These are phyloP conservation scores for Cheilosia impressa DNA, from an alignment of 2,888 invertebrate species.

Conservation along the genomic window DNA sequence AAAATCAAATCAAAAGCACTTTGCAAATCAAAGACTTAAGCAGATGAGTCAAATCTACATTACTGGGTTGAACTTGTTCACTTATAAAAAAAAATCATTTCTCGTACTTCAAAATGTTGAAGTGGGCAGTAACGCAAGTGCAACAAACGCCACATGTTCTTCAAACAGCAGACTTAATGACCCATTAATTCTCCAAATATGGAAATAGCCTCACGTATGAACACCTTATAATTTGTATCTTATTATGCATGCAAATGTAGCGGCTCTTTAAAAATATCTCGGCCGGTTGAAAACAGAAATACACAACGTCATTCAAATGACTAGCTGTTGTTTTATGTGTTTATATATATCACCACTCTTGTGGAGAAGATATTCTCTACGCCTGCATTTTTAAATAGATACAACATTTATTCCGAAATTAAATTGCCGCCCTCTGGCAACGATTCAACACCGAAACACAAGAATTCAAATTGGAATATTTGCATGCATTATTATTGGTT, in stretches of 20 bases:
- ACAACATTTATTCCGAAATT: background rate
- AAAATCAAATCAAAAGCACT: no score
- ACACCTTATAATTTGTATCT: slow-evolving; percentile 7
- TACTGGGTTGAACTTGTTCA: no score
- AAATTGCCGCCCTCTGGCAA: slow-evolving; percentile 2
- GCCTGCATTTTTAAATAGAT: slow-evolving; percentile 1
- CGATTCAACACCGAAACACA: background rate
- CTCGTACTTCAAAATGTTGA: background rate
- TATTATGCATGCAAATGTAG: slow-evolving; percentile 8
- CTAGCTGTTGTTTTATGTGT: slow-evolving; percentile 4
- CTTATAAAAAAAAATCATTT: no score
- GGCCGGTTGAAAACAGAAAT: background rate
- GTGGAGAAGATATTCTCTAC: slow-evolving; percentile 6
- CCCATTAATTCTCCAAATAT: background rate
- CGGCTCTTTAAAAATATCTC: slow-evolving; percentile 12
- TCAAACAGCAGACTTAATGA: background rate
- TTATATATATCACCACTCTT: background rate
- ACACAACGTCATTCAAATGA: slow-evolving; percentile 7
- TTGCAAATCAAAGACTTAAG: no score
- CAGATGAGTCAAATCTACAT: background rate
- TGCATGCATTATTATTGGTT: background rate
- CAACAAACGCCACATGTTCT: background rate
- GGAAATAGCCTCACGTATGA: background rate
- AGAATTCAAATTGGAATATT: slow-evolving; percentile 2
- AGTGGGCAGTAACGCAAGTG: background rate